Percentiles rank a stretch among this genome's conserved stretches.
phyloP scores from a whole-genome alignment of 2,888 invertebrate genomes.

The Nomada hirtipes region DNA sequence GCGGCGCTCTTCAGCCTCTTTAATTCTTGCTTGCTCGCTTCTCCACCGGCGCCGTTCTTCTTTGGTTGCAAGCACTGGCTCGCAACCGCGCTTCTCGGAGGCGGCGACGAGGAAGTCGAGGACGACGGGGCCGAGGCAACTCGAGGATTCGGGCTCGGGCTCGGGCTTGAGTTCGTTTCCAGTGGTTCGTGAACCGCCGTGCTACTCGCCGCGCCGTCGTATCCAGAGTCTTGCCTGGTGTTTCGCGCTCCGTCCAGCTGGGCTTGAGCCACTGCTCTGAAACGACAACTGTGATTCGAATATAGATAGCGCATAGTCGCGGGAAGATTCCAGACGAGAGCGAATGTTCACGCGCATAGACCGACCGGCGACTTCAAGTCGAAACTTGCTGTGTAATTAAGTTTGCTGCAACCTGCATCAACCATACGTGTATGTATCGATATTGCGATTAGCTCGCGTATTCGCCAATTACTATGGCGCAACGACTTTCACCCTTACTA shows the following conservation, averaged over 20 bases:
- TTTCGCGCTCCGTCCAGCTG: conserved; percentile 74
- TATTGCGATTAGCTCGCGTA: conserved; percentile 52
- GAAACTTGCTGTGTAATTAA: conserved; percentile 12
- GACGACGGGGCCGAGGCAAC: conserved; percentile 82
- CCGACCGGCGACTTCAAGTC: not conserved
- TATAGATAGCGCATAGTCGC: conserved; percentile 56
- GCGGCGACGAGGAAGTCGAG: conserved; percentile 79
- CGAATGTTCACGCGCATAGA: conserved; percentile 27
- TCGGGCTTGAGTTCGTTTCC: conserved; percentile 81
- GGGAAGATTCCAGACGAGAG: not conserved
- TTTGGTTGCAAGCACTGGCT: conserved; percentile 68
- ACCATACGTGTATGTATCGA: conserved; percentile 13
- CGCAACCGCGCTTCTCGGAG: conserved; percentile 64
- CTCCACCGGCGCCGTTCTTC: conserved; percentile 77
- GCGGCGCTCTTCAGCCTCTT: conserved; percentile 79
- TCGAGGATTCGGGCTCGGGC: conserved; percentile 80
- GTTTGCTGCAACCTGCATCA: not conserved
- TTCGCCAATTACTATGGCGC: conserved; percentile 37
- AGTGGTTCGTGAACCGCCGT: conserved; percentile 76
- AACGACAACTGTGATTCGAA: conserved; percentile 75
- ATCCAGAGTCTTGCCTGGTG: conserved; percentile 79
- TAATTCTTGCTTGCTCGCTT: conserved; percentile 78
- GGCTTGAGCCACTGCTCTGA: conserved; percentile 81
- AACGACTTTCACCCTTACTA: conserved; percentile 41
- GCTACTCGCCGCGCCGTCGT: conserved; percentile 79